Evolutionary conservation across 1,140 invertebrate species (phyloP).

Genomic region (Proctacanthus coquilletti): DNA sequence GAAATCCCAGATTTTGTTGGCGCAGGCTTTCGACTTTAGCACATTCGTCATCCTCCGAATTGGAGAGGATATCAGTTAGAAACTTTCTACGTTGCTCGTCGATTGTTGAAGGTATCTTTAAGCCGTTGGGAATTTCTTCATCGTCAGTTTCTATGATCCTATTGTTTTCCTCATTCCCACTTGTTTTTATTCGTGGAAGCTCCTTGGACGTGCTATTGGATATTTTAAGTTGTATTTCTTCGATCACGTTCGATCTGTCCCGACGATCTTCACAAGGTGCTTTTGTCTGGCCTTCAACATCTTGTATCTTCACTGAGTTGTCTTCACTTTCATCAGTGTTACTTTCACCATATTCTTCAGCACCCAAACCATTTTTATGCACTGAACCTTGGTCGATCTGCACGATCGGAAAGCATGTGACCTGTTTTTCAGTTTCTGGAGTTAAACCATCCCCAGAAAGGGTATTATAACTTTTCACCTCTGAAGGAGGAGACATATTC

Average conservation of each 20-base stretch:
- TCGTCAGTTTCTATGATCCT: not conserved
- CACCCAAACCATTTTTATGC: not conserved
- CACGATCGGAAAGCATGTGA: constrained; percentile 14
- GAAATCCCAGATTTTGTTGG: not conserved
- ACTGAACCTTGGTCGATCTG: not conserved
- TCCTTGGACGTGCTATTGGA: no score
- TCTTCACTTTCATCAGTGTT: constrained; percentile 24
- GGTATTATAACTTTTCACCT: constrained; percentile 5
- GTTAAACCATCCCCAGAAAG: constrained; percentile 3
- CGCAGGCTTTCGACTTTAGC: not conserved
- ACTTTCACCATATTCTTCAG: constrained; percentile 1
- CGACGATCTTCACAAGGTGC: no score
- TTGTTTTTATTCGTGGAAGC: not conserved
- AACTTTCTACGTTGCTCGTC: constrained; percentile 3
- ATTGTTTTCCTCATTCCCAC: not conserved
- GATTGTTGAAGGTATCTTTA: constrained; percentile 1
- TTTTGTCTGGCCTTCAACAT: not conserved
- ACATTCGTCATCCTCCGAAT: not conserved
- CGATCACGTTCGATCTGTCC: no score
- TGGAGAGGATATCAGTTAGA: not conserved
- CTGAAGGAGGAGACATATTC: constrained; percentile 11
- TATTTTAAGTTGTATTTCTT: no score
- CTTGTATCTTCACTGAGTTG: constrained; percentile 10
- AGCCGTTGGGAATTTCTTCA: not conserved
- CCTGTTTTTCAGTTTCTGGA: constrained; percentile 14